Percentiles rank a stretch among this genome's conserved stretches.
phyloP scores from a whole-genome alignment of 92 coral and sea anemone genomes.

The Zoanthus solanderi region DNA sequence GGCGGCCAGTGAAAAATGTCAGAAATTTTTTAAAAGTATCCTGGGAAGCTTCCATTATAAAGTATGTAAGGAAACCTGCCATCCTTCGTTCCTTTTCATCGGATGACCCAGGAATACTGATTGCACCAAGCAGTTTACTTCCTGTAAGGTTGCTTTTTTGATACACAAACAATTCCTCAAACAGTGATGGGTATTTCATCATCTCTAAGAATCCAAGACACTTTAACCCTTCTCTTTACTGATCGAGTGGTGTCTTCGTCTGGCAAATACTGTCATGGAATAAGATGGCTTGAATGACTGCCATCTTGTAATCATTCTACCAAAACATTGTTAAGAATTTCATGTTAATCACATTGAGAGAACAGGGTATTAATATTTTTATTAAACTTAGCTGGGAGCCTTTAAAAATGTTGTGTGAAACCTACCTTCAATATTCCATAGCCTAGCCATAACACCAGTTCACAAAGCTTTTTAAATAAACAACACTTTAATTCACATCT shows the following conservation, averaged over 20 bases:
- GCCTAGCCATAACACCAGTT: background rate
- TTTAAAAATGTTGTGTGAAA: background rate
- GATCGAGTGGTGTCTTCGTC: constrained; percentile 57
- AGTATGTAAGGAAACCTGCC: constrained; percentile 52
- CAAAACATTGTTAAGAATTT: constrained; percentile 13
- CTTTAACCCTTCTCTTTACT: constrained; percentile 42
- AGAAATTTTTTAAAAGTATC: constrained; percentile 46
- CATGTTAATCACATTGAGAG: background rate
- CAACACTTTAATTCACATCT: too few relatives aligned
- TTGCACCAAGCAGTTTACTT: constrained; percentile 20
- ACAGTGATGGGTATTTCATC: constrained; percentile 47
- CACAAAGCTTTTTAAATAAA: background rate
- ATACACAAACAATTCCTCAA: constrained; percentile 59
- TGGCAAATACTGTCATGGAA: constrained; percentile 56
- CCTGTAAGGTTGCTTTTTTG: constrained; percentile 30
- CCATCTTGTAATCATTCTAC: constrained; percentile 57
- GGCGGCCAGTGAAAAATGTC: constrained; percentile 50
- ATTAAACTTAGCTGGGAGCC: background rate
- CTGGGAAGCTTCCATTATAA: constrained; percentile 50
- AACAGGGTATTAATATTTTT: background rate
- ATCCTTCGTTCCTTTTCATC: constrained; percentile 45
- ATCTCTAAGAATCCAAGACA: constrained; percentile 58
- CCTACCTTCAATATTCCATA: background rate
- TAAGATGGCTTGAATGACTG: constrained; percentile 63
- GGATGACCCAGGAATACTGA: constrained; percentile 41